Evolutionary conservation across 2,113 vertebrate genomes (phyloP).

Genomic region (Lipophrys pholis): DNA sequence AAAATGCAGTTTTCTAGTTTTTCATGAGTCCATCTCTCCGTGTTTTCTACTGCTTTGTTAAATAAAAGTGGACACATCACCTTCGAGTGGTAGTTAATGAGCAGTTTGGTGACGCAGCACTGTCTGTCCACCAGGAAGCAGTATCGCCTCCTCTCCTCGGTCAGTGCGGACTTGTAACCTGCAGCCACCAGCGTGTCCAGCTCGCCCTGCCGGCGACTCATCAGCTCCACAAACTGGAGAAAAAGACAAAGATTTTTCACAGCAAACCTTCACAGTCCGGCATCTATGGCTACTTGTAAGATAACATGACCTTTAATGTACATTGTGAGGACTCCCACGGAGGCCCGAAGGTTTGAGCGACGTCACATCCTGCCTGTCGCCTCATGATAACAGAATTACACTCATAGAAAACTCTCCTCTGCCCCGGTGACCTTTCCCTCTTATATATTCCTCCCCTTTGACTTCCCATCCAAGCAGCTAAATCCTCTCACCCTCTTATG

Average conservation of each 20-base stretch:
- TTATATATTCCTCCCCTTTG: slow-evolving; percentile 5
- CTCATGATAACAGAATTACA: slow-evolving; percentile 39
- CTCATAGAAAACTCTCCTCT: slow-evolving; percentile 7
- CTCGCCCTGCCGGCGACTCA: slow-evolving; percentile 87
- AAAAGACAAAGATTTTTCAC: slow-evolving; percentile 15
- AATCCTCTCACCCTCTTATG: slow-evolving; percentile 47
- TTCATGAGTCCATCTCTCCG: too few species aligned
- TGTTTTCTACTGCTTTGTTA: too few species aligned
- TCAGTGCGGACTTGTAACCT: slow-evolving; percentile 87
- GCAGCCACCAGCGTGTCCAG: slow-evolving; percentile 86
- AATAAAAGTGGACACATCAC: slow-evolving; percentile 58
- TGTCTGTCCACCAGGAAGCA: slow-evolving; percentile 90
- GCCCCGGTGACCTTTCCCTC: slow-evolving; percentile 35
- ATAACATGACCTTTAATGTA: slow-evolving; percentile 44
- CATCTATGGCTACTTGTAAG: not conserved
- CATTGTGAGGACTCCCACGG: slow-evolving; percentile 12
- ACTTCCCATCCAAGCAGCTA: slow-evolving; percentile 2
- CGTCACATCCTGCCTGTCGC: slow-evolving; percentile 64
- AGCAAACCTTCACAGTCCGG: not conserved
- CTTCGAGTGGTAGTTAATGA: slow-evolving; percentile 88
- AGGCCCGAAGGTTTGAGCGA: slow-evolving; percentile 22
- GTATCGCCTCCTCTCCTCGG: slow-evolving; percentile 87
- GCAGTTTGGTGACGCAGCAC: slow-evolving; percentile 88
- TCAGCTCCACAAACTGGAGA: slow-evolving; percentile 87
- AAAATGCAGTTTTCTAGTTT: too few species aligned